Conservation (phyloP, 2,888 invertebrate species). For the Celastrina argiolus region DNA sequence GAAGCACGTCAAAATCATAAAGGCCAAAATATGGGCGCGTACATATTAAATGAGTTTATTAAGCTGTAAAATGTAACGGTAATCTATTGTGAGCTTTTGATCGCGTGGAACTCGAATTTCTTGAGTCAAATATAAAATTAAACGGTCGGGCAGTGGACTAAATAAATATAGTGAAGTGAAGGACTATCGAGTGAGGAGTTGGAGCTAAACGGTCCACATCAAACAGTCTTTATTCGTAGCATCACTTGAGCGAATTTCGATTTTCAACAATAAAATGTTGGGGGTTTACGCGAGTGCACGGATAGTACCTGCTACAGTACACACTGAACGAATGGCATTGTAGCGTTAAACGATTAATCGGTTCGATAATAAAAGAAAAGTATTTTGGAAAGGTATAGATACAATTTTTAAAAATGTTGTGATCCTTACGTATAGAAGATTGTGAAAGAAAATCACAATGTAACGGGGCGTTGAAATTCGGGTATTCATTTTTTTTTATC, state of each 20-base stretch:
- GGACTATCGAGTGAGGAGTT: conserved; percentile 31
- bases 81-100: conserved; percentile 1
- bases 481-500: neutral
- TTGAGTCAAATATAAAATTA: conserved; percentile 7
- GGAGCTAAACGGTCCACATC: conserved; percentile 32
- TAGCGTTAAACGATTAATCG: neutral
- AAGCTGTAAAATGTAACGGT: neutral
- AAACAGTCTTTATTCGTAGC: conserved; percentile 32
- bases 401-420: too few species aligned
- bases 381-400: too few species aligned
- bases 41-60: conserved; percentile 4
- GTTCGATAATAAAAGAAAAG: neutral
- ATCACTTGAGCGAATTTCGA: conserved; percentile 31
- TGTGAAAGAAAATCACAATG: conserved; percentile 21
- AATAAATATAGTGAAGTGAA: conserved; percentile 25
- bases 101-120: neutral
- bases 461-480: neutral
- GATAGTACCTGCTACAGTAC: neutral
- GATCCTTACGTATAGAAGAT: too few species aligned
- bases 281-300: conserved; percentile 11
- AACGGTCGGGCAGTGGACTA: conserved; percentile 9
- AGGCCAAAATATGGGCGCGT: neutral
- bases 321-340: neutral
- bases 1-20: conserved; percentile 9
- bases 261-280: conserved; percentile 30